Percentiles rank a stretch among this genome's conserved stretches.
Evolutionary conservation across 2,797 vertebrate species (phyloP).

Genomic region (Sebastiscus tertius): DNA sequence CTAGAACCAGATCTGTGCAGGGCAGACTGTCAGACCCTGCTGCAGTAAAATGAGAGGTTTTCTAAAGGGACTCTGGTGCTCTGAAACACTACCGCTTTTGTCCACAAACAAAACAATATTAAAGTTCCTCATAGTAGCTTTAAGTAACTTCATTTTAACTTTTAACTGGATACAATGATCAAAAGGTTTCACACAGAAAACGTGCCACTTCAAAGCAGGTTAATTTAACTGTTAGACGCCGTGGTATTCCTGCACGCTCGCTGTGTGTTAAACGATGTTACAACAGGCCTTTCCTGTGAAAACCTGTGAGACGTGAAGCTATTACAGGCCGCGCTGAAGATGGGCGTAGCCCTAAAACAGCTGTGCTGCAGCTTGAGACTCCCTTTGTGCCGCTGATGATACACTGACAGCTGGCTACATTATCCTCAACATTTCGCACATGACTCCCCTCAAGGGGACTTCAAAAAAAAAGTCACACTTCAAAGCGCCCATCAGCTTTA

Average conservation of each 20-base stretch:
- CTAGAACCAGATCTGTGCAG: too few species aligned
- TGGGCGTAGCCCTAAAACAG: slow-evolving; percentile 62
- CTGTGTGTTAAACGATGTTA: slow-evolving; percentile 23
- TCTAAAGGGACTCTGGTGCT: not conserved
- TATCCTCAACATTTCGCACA: slow-evolving; percentile 74
- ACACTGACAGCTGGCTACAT: slow-evolving; percentile 75
- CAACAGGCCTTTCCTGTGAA: slow-evolving; percentile 13
- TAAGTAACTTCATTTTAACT: not conserved
- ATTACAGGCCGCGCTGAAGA: slow-evolving; percentile 41
- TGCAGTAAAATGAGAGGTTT: too few species aligned
- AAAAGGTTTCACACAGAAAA: not conserved
- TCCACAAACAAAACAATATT: not conserved
- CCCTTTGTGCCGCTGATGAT: slow-evolving; percentile 57
- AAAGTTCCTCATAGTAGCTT: not conserved
- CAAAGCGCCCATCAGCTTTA: slow-evolving; percentile 73
- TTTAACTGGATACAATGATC: not conserved
- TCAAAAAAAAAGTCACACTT: slow-evolving; percentile 68
- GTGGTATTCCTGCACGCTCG: not conserved
- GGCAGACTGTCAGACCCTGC: not conserved
- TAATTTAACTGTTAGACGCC: not conserved
- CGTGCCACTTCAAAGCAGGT: slow-evolving; percentile 1
- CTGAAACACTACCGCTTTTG: not conserved
- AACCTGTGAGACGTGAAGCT: slow-evolving; percentile 54
- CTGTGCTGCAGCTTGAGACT: slow-evolving; percentile 63
- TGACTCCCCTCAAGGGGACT: slow-evolving; percentile 72